These are phyloP conservation scores for Ferdinandea cuprea DNA, from an alignment of 2,888 invertebrate species.

Conservation along the genomic window DNA sequence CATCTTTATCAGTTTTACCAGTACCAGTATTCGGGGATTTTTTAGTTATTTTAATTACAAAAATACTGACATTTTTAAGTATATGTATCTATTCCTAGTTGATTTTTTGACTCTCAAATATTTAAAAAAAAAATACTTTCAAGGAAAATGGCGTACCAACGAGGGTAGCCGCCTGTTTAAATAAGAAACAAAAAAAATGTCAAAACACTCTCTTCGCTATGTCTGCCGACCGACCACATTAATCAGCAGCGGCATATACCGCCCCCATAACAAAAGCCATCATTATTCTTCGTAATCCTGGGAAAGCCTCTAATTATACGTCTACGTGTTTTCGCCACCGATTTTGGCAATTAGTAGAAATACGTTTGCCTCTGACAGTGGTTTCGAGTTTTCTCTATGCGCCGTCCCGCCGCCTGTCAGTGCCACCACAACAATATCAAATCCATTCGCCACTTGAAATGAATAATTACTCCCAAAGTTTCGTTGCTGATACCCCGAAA, in stretches of 20 bases:
- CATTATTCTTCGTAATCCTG: constrained; percentile 46
- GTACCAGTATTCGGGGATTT: no score
- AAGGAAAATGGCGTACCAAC: no score
- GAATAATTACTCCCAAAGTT: constrained; percentile 57
- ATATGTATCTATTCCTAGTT: no score
- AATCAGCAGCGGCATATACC: neutral
- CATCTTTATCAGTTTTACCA: no score
- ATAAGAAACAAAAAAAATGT: no score
- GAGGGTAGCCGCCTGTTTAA: no score
- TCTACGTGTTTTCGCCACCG: constrained; percentile 67
- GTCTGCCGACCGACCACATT: constrained; percentile 16
- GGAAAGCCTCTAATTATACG: constrained; percentile 68
- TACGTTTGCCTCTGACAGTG: constrained; percentile 33
- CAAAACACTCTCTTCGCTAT: constrained; percentile 1
- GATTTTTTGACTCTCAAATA: no score
- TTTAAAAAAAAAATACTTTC: no score
- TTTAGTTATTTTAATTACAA: no score
- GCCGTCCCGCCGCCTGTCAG: neutral
- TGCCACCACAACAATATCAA: constrained; percentile 24
- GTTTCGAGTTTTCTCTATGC: neutral
- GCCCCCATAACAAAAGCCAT: constrained; percentile 22
- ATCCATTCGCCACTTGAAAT: constrained; percentile 50
- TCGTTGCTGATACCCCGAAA: constrained; percentile 46
- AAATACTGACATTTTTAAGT: no score
- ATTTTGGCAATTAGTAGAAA: constrained; percentile 65